Evolutionary conservation across 2,797 vertebrate genomes (phyloP).

Genomic region (Limosa lapponica): DNA sequence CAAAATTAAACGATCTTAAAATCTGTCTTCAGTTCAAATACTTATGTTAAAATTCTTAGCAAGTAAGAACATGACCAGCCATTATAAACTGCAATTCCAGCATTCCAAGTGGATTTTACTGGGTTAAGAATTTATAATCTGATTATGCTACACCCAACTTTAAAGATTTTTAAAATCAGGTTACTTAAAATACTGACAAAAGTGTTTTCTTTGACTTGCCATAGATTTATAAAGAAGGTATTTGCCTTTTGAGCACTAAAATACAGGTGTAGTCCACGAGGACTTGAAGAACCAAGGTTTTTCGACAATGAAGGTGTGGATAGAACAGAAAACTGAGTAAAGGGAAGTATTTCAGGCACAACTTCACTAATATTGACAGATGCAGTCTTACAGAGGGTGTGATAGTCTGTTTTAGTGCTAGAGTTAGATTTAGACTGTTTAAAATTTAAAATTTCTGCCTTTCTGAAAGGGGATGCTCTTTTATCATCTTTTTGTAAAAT

Average conservation of each 20-base stretch:
- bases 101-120: constrained; percentile 72
- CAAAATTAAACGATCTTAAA: constrained; percentile 32
- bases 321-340: background rate
- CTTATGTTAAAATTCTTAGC: constrained; percentile 64
- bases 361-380: background rate
- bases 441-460: background rate
- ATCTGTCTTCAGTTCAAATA: constrained; percentile 55
- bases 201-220: background rate
- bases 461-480: background rate
- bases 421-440: background rate
- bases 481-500: background rate
- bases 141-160: constrained; percentile 55
- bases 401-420: background rate
- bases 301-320: background rate
- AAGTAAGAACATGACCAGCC: constrained; percentile 66
- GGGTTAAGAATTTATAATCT: constrained; percentile 65
- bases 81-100: constrained; percentile 39
- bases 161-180: constrained; percentile 37
- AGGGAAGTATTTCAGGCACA: background rate
- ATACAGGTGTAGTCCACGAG: background rate
- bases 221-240: background rate
- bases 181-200: background rate
- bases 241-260: background rate
- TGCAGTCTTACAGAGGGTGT: background rate
- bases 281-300: background rate